These are phyloP conservation scores for Crambe crambe DNA, from an alignment of 37 sponge, comb jelly and placozoan species.

Conservation along the genomic window DNA sequence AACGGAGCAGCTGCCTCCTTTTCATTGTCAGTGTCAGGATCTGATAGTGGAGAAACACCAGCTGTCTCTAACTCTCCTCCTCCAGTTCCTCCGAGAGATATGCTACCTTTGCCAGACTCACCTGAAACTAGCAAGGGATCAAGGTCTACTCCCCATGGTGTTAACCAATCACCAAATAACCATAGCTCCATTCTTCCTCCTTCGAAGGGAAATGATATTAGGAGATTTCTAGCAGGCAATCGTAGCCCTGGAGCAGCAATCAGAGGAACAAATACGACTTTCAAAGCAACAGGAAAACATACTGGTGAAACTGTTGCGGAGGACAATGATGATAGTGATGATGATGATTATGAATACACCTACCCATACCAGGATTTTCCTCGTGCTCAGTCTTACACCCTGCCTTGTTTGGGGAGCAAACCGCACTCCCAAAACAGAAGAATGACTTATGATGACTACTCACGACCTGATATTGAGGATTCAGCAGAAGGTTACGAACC, in stretches of 20 bases:
- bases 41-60: too few relatives aligned
- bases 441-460: neutral
- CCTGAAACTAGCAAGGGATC: neutral
- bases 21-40: neutral
- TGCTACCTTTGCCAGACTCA: neutral
- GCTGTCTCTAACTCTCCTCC: neutral
- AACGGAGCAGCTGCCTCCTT: neutral
- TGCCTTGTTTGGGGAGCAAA: neutral
- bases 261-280: too few relatives aligned
- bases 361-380: neutral
- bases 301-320: too few relatives aligned
- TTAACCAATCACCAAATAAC: neutral
- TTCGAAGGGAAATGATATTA: too few relatives aligned
- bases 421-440: neutral
- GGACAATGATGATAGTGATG: neutral
- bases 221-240: too few relatives aligned
- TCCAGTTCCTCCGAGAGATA: conserved; percentile 9
- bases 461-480: conserved; percentile 13
- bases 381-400: neutral
- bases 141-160: neutral
- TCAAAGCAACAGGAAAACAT: too few relatives aligned
- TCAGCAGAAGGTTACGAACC: conserved; percentile 24
- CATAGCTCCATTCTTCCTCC: neutral
- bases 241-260: neutral
- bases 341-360: neutral